These are phyloP conservation scores for Craterocephalus amniculus DNA, from an alignment of 2,797 vertebrate genomes.

Conservation along the genomic window DNA sequence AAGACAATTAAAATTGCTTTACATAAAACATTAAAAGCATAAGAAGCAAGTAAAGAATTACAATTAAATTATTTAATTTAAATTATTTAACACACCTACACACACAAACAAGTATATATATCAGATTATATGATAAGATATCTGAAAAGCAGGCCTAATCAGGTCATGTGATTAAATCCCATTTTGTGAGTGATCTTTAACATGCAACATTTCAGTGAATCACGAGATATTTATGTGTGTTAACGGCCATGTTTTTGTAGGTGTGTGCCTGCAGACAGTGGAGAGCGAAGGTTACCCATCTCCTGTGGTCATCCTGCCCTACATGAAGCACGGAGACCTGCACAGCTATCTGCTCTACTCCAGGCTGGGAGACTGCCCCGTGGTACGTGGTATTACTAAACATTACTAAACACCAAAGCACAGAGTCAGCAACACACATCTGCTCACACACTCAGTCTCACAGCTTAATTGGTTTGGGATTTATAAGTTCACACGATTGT, in stretches of 20 bases:
- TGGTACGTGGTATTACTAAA: too few relatives aligned
- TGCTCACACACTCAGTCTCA: conserved; percentile 1
- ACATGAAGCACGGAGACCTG: conserved; percentile 94
- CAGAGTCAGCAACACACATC: conserved; percentile 22
- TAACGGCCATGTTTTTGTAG: conserved; percentile 67
- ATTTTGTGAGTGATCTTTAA: neutral
- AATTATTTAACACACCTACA: too few relatives aligned
- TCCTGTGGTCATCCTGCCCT: conserved; percentile 93
- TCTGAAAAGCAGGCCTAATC: neutral
- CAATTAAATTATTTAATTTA: too few relatives aligned
- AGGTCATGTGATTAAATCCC: too few relatives aligned
- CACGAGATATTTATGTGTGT: neutral
- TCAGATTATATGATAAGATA: too few relatives aligned
- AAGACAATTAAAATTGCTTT: too few relatives aligned
- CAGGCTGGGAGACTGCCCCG: conserved; percentile 88
- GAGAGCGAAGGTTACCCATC: conserved; percentile 93
- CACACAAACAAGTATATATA: too few relatives aligned
- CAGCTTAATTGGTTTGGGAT: conserved; percentile 24
- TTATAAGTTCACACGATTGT: conserved; percentile 31
- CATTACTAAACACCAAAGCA: conserved; percentile 23
- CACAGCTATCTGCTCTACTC: conserved; percentile 95
- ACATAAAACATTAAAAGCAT: too few relatives aligned
- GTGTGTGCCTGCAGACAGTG: conserved; percentile 92
- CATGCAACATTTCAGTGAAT: neutral
- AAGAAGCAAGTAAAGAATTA: too few relatives aligned